These are phyloP conservation scores for Solea solea DNA, from an alignment of 2,113 vertebrate genomes.

Conservation along the genomic window DNA sequence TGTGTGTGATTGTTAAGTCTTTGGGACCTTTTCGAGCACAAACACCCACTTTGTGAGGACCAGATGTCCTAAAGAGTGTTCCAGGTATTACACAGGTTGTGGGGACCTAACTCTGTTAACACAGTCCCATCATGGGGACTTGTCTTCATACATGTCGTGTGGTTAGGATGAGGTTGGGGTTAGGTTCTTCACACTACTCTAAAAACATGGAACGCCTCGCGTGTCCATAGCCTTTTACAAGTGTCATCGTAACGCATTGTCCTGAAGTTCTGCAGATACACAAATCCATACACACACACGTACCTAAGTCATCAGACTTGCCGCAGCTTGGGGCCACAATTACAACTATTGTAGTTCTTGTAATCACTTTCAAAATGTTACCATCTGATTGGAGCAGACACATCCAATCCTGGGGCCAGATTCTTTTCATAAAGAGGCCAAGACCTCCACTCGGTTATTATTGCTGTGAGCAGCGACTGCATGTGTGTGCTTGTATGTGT, in stretches of 20 bases:
- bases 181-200: no score
- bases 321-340: constrained; percentile 69
- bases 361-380: constrained; percentile 65
- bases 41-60: no score
- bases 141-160: no score
- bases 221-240: neutral
- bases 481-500: constrained; percentile 18
- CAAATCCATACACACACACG: constrained; percentile 20
- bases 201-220: neutral
- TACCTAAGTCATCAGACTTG: constrained; percentile 55
- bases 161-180: no score
- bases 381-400: constrained; percentile 75
- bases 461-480: constrained; percentile 53
- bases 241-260: constrained; percentile 37
- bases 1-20: neutral
- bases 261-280: constrained; percentile 11
- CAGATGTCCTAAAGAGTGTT: no score
- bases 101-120: no score
- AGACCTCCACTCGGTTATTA: constrained; percentile 73
- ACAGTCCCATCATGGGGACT: no score
- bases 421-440: constrained; percentile 72
- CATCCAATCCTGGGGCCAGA: constrained; percentile 65
- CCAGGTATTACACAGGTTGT: no score
- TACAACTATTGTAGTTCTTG: constrained; percentile 74
- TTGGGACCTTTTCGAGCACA: no score